Evolutionary conservation across 2,797 vertebrate genomes (phyloP).

Genomic region (Phaenicophaeus curvirostris): DNA sequence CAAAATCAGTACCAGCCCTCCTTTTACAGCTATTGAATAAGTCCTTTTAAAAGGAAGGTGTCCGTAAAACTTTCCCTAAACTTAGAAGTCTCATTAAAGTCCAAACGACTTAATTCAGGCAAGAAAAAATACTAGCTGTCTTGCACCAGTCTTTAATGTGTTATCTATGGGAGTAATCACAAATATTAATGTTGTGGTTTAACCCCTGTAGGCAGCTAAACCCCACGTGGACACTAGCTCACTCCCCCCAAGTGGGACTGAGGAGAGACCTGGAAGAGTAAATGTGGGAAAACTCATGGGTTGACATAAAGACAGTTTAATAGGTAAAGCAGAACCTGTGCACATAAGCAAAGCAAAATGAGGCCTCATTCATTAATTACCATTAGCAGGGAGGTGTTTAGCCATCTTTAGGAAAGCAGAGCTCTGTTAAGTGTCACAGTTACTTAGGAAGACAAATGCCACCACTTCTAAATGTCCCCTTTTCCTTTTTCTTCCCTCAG

Average conservation of each 20-base stretch:
- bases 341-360: no score
- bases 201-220: not conserved
- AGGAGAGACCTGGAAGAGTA: not conserved
- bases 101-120: not conserved
- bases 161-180: not conserved
- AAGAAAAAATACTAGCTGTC: not conserved
- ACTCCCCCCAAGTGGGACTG: not conserved
- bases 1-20: not conserved
- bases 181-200: not conserved
- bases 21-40: not conserved
- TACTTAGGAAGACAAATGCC: not conserved
- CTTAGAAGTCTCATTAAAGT: not conserved
- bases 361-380: no score
- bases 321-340: no score
- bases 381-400: not conserved
- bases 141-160: not conserved
- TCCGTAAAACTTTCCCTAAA: not conserved
- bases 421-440: rapidly evolving
- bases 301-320: no score
- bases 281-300: not conserved
- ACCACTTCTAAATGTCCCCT: not conserved
- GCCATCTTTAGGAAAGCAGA: not conserved
- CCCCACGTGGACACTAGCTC: not conserved
- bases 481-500: not conserved
- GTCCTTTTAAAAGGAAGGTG: not conserved